Conservation (phyloP, 2,888 invertebrate species). For the Pandemis corylana region DNA sequence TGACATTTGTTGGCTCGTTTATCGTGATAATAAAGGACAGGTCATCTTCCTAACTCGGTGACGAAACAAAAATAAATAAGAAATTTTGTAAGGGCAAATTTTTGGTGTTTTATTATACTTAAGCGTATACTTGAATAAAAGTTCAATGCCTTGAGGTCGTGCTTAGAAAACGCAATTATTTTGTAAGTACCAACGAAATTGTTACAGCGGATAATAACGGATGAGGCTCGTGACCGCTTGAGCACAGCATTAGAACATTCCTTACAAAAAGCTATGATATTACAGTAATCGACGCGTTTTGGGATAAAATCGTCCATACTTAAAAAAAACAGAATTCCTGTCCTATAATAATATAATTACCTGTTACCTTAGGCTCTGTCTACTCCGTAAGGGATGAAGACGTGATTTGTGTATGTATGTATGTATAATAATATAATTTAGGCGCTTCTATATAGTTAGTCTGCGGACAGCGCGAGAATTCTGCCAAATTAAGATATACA, state of each 20-base stretch:
- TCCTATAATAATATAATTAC: too few relatives aligned
- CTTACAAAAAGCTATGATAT: conserved; percentile 11
- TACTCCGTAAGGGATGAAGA: too few relatives aligned
- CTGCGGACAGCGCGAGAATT: too few relatives aligned
- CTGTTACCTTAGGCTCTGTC: too few relatives aligned
- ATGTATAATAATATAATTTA: too few relatives aligned
- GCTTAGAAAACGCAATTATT: conserved; percentile 80
- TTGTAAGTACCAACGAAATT: conserved; percentile 73
- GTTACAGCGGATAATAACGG: conserved; percentile 77
- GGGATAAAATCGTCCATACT: neutral
- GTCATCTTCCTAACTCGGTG: neutral
- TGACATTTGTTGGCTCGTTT: conserved; percentile 11
- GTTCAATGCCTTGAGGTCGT: conserved; percentile 75
- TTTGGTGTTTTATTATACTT: conserved; percentile 2
- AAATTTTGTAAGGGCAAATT: neutral
- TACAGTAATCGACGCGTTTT: neutral
- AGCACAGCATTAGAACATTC: conserved; percentile 49
- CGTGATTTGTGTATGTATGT: too few relatives aligned
- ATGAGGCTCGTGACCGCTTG: conserved; percentile 69
- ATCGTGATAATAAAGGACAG: conserved; percentile 1
- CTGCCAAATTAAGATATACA: too few relatives aligned
- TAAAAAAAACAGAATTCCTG: neutral
- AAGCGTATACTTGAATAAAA: conserved; percentile 41
- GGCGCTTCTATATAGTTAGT: too few relatives aligned
- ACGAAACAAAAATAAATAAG: neutral